Base-by-base conservation (phyloP, 2,888 invertebrate species). In the Peribatodes rhomboidaria region DNA sequence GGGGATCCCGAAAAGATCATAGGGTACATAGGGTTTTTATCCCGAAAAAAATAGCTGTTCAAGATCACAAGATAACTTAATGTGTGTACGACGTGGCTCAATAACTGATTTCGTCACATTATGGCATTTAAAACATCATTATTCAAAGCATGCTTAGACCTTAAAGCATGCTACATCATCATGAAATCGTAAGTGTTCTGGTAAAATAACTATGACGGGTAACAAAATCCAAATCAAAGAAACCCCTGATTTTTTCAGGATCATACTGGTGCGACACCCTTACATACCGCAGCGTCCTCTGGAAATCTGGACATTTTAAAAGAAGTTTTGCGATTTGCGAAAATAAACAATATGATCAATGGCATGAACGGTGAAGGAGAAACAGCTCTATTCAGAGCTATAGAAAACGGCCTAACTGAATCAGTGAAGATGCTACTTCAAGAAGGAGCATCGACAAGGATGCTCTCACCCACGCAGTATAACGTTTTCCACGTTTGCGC, bases 401-500 rank as follows among this genome's bases (percentile, higher is more conserved):
- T 87, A 14, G 62, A 61, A 7, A 71, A 75, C 33, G 78, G 80
- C 8, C 80, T 81, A 35, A 67, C 77, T 10, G 74, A 77, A 10
- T 83, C 82, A 53, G 82, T 85, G 0, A 68, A 72, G 58, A 68
- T 78, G 11, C 70, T 89, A 31, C 67, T 88, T 13, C 67, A 80
- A 11, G 76, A 78, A 63, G 68, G 65, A 11, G 65, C 68, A n/a
- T 80, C 79, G 7, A 75, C 88, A 13, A 75, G 74, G 13, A 68
- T 73, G 20, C 79, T 75, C 22, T 67, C 85, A 31, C 69, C 80
- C 6, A 79, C 78, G 14, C 73, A 82, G 52, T 75, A 80, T n/a
- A 94, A 94, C 8, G 87, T 94, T 52, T 82, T 94, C 89, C 76
- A 68, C 27, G 73, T 90, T 60, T 93, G 94, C 4, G 88, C 93